Base-by-base conservation (phyloP, 2,888 invertebrate genomes). In the Abrostola tripartita region DNA sequence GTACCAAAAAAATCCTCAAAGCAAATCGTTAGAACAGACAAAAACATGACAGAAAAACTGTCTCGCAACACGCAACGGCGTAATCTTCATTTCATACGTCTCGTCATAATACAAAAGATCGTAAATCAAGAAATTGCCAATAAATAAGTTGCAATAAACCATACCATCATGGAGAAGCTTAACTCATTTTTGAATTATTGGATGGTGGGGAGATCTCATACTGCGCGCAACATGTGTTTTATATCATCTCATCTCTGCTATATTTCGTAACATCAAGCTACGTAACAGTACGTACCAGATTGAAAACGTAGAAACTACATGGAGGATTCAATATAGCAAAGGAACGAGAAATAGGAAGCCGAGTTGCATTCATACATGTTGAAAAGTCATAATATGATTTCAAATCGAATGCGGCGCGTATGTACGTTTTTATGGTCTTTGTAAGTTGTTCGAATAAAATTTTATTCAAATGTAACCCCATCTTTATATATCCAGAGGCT, bases 361-460 rank as follows among this genome's bases (percentile, higher is more conserved):
- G 85, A 85, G 85, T 87, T 89, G 91, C 92, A 90, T 90, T 90
- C 89, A 88, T 91, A 88, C 87, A 92, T 90, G 88, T 87, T 90
- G 90, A 90, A 90, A 90, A 91, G 88, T 90, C 87, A 90, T 91
- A 90, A 91, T 90, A 90, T 90, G 91, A 92, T 91, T 92, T 89
- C 84, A 81, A 90, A 92, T 90, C 86, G 90, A 90, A 90, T 88
- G 86, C 85, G 86, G 82, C 87, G 85, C 88, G 85, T 87, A 86
- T 82, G 82, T 82, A 88, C 81, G 87, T 89, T 88, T 88, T 88
- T 88, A 88, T 87, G 83, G 81, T 84, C 82, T 84, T 81, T 87
- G 85, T 85, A 85, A 86, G 84, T 84, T 83, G 76, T 77, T 68
- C 79, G 83, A 85, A 85, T 88, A 86, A 87, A 88, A 85, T 84